phyloP scores from a whole-genome alignment of 2,113 vertebrate genomes.

The Callocephalon fimbriatum region DNA sequence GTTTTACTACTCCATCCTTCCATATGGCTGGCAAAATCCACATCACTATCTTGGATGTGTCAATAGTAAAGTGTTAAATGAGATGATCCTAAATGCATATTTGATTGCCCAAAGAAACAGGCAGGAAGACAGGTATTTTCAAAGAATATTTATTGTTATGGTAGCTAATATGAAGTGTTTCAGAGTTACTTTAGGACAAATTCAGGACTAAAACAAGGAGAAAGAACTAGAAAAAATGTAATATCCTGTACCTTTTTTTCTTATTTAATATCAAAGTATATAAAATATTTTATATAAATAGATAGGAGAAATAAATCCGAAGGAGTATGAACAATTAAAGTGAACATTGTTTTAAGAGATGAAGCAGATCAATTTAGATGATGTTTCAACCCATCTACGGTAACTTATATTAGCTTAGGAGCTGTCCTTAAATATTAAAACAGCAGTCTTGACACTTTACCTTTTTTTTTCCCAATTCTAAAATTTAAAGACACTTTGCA shows the following conservation, averaged over 20 bases:
- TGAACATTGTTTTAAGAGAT: not conserved
- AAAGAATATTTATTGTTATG: not conserved
- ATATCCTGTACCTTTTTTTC: not conserved
- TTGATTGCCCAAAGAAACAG: not conserved
- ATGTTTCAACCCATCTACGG: not conserved
- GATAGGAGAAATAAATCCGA: not conserved
- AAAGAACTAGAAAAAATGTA: not conserved
- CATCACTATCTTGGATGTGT: not conserved
- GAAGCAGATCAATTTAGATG: not conserved
- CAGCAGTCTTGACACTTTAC: not conserved
- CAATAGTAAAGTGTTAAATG: not conserved
- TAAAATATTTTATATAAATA: not conserved
- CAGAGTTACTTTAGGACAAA: not conserved
- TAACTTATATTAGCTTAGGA: not conserved
- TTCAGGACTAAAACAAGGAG: not conserved
- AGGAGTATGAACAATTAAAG: not conserved
- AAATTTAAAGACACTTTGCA: not conserved
- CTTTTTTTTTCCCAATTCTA: not conserved
- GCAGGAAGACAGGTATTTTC: not conserved
- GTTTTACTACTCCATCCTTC: not conserved
- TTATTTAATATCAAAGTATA: not conserved
- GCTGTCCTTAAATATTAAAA: not conserved
- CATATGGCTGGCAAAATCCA: not conserved
- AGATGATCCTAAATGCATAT: not conserved
- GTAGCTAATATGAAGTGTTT: not conserved